These are phyloP conservation scores for Eupithecia vulgata DNA, from an alignment of 2,888 invertebrate genomes.

Conservation along the genomic window DNA sequence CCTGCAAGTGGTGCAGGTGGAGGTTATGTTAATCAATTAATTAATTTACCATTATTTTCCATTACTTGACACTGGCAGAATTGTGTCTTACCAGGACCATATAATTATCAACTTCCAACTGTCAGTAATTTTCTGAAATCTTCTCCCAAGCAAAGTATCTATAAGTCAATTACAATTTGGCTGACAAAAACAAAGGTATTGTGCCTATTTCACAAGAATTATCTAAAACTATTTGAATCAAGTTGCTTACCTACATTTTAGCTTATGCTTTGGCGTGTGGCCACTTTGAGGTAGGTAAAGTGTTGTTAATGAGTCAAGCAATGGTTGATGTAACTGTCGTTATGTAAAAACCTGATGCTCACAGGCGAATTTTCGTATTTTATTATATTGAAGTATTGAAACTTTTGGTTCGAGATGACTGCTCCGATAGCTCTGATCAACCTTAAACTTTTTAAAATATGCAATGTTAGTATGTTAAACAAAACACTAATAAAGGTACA, in stretches of 20 bases:
- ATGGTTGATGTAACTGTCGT: constrained; percentile 36
- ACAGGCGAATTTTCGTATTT: not conserved
- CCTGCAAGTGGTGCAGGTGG: no score
- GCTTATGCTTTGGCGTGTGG: constrained; percentile 3
- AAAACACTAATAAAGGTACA: not conserved
- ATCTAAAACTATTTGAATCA: not conserved
- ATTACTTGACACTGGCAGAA: no score
- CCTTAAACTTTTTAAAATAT: not conserved
- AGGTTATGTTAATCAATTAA: no score
- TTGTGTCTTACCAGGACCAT: no score
- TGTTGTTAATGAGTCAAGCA: constrained; percentile 27
- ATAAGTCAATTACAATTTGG: no score
- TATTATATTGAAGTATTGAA: constrained; percentile 4
- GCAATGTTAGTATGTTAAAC: not conserved
- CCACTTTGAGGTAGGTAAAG: constrained; percentile 2
- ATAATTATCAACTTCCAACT: not conserved
- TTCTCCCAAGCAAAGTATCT: no score
- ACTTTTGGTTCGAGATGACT: constrained; percentile 17
- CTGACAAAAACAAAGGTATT: not conserved
- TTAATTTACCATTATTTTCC: no score
- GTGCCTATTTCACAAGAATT: not conserved
- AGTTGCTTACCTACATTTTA: not conserved
- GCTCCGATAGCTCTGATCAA: not conserved
- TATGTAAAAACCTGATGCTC: constrained; percentile 40
- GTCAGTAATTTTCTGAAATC: not conserved